A percentile compares a stretch with the other conserved stretches of the same genome.
These are phyloP conservation scores for Diachasma alloeum DNA, from an alignment of 1,140 invertebrate species.

Conservation along the genomic window DNA sequence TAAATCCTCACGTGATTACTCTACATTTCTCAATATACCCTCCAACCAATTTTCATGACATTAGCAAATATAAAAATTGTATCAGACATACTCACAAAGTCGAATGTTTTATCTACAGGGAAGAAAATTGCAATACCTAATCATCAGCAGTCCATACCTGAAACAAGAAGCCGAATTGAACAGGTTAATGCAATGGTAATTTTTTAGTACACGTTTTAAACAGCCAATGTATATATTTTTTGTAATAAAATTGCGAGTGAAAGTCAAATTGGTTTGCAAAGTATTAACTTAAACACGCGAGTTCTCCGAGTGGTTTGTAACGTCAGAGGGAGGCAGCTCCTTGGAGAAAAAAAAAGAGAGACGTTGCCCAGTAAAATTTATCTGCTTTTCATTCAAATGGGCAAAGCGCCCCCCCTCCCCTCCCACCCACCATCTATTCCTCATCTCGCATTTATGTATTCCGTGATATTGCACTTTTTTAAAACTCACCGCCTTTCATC, in stretches of 20 bases:
- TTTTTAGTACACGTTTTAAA: not conserved
- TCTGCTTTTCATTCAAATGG: conserved; percentile 61
- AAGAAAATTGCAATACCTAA: not conserved
- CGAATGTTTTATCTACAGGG: not conserved
- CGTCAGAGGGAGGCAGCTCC: conserved; percentile 20
- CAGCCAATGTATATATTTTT: not conserved
- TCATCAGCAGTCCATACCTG: conserved; percentile 33
- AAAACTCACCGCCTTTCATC: conserved; percentile 48
- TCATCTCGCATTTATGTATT: conserved; percentile 63
- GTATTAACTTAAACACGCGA: conserved; percentile 16
- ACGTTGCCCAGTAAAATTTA: conserved; percentile 53
- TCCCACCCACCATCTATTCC: conserved; percentile 24
- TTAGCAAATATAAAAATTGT: not conserved
- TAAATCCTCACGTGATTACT: not conserved
- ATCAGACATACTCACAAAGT: not conserved
- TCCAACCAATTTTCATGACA: not conserved
- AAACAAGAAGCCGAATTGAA: conserved; percentile 29
- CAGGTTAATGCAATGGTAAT: not conserved
- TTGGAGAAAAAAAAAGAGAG: conserved; percentile 15
- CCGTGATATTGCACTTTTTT: conserved; percentile 62
- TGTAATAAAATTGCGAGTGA: conserved; percentile 51
- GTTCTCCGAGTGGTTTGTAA: conserved; percentile 10
- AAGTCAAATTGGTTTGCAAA: conserved; percentile 57
- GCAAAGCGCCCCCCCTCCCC: not conserved
- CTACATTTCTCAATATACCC: not conserved